These are phyloP conservation scores for Campylomormyrus tamandua DNA, from an alignment of 2,113 vertebrate species.

Conservation along the genomic window DNA sequence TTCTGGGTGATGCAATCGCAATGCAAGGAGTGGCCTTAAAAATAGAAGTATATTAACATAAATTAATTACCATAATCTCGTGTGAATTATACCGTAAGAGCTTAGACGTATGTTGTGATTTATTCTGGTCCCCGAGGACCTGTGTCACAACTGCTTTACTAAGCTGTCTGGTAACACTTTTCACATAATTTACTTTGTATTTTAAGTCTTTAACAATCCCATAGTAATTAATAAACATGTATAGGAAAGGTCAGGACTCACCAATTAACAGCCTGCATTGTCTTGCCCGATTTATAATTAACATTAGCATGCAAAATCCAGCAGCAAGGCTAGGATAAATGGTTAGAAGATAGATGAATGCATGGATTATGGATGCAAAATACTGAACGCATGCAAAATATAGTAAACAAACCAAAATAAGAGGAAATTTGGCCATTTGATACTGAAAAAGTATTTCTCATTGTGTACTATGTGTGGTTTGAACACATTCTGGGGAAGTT, in stretches of 20 bases:
- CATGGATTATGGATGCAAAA: neutral
- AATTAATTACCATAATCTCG: conserved; percentile 15
- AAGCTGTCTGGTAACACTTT: conserved; percentile 5
- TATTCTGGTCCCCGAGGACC: neutral
- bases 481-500: neutral
- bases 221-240: conserved; percentile 1
- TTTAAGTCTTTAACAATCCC: neutral
- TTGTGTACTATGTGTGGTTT: neutral
- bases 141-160: conserved; percentile 8
- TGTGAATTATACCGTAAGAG: conserved; percentile 14
- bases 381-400: neutral
- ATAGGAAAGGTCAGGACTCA: neutral
- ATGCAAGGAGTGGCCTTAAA: conserved; percentile 14
- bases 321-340: neutral
- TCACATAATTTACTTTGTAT: conserved; percentile 3
- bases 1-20: conserved; percentile 16
- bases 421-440: neutral
- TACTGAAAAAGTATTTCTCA: neutral
- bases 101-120: conserved; percentile 8
- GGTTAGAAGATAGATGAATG: neutral
- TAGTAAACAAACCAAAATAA: neutral
- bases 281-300: neutral
- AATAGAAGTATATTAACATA: conserved; percentile 19
- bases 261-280: neutral
- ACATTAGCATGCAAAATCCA: neutral